These are phyloP conservation scores for Agonopterix heracliana DNA, from an alignment of 2,888 invertebrate genomes.

Conservation along the genomic window DNA sequence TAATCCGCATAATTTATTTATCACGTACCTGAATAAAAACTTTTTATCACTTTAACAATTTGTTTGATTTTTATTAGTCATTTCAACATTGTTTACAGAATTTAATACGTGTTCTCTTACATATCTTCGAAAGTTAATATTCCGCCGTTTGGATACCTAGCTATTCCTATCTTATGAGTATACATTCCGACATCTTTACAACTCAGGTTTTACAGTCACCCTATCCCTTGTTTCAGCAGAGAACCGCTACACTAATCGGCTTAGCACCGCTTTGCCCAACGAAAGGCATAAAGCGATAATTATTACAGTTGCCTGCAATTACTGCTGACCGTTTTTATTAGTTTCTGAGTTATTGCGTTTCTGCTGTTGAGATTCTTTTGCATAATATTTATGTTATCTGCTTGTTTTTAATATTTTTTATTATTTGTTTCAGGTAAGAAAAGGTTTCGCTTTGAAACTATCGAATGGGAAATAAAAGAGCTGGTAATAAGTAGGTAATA, in stretches of 20 bases:
- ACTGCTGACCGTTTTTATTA: conserved; percentile 33
- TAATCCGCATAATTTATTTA: conserved; percentile 20
- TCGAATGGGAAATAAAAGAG: background rate
- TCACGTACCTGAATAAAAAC: background rate
- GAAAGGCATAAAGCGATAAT: conserved; percentile 47
- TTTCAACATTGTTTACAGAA: too few species aligned
- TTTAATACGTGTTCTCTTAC: too few species aligned
- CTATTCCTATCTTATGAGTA: too few species aligned
- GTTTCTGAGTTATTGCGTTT: conserved; percentile 20
- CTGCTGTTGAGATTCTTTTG: conserved; percentile 11
- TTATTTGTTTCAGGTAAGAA: too few species aligned
- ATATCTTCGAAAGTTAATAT: too few species aligned
- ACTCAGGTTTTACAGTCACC: conserved; percentile 19
- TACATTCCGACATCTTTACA: background rate
- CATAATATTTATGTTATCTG: background rate
- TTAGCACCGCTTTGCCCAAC: conserved; percentile 25
- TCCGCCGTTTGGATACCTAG: too few species aligned
- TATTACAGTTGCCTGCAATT: conserved; percentile 31
- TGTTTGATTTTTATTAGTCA: too few species aligned
- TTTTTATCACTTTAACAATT: too few species aligned
- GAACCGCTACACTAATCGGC: conserved; percentile 35
- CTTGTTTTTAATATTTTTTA: background rate
- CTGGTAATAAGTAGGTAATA: too few species aligned
- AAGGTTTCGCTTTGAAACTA: too few species aligned
- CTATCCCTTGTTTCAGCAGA: conserved; percentile 21